Evolutionary conservation across 2,113 vertebrate genomes (phyloP).

Genomic region (Diadophis punctatus): DNA sequence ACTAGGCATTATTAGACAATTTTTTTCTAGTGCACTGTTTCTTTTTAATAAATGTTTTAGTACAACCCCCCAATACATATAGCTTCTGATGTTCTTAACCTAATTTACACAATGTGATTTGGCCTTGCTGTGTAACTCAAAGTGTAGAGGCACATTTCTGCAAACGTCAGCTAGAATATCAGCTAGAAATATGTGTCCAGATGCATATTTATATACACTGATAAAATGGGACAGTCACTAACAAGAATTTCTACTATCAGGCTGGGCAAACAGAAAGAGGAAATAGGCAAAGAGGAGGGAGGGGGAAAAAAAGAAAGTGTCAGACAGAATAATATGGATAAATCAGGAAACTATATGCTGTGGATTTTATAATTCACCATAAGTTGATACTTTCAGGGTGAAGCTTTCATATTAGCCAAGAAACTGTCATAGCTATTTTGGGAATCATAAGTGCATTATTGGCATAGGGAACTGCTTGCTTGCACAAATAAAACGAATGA

Average conservation of each 20-base stretch:
- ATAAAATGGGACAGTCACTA: not conserved
- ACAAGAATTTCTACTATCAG: not conserved
- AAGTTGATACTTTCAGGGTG: not conserved
- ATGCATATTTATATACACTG: not conserved
- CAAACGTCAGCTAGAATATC: not conserved
- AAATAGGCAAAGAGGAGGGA: not conserved
- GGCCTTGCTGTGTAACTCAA: not conserved
- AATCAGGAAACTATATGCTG: not conserved
- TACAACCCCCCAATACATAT: not conserved
- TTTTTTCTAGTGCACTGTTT: too few species aligned
- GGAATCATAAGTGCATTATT: not conserved
- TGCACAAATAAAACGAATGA: not conserved
- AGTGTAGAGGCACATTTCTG: too few species aligned
- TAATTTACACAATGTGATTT: not conserved
- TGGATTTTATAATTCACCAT: not conserved
- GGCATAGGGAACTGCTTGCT: not conserved
- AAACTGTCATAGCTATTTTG: not conserved
- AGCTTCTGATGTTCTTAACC: not conserved
- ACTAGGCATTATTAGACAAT: not conserved
- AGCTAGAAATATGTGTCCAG: not conserved
- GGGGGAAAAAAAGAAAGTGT: not conserved
- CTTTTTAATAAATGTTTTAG: not conserved
- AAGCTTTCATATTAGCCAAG: conserved; percentile 3
- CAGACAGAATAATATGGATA: not conserved
- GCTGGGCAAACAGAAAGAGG: not conserved